Conservation (phyloP, 2,797 vertebrate species). For the Neoniphon sammara region DNA sequence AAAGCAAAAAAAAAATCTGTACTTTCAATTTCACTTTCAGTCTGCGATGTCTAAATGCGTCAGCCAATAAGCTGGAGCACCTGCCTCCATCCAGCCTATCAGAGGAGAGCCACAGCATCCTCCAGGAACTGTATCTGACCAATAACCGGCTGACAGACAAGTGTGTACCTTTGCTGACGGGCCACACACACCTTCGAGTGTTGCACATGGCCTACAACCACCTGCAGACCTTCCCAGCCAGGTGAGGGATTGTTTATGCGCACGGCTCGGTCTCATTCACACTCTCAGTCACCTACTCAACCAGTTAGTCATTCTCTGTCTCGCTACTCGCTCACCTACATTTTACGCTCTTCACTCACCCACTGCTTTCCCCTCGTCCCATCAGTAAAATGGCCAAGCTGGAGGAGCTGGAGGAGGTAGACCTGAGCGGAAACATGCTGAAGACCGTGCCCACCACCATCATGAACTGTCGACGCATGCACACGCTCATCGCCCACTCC, state of each 20-base stretch:
- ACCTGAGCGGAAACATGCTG: constrained; percentile 95
- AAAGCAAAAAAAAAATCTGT: not conserved
- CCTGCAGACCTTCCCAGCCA: constrained; percentile 96
- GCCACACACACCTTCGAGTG: constrained; percentile 92
- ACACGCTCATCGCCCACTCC: constrained; percentile 95
- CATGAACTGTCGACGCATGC: constrained; percentile 93
- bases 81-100: constrained; percentile 93
- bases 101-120: constrained; percentile 92
- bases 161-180: constrained; percentile 93
- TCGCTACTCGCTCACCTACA: not conserved
- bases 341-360: not conserved
- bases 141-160: constrained; percentile 97
- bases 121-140: constrained; percentile 96
- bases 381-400: constrained; percentile 99
- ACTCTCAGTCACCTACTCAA: not conserved
- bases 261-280: not conserved
- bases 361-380: not conserved
- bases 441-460: constrained; percentile 97
- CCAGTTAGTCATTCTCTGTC: not conserved
- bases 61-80: constrained; percentile 95
- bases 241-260: constrained; percentile 79
- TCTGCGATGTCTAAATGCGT: constrained; percentile 92
- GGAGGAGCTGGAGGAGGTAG: constrained; percentile 96
- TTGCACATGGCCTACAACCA: constrained; percentile 97
- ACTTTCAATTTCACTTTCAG: constrained; percentile 72